phyloP scores from a whole-genome alignment of 2,888 invertebrate species.

The Scotopteryx bipunctaria region DNA sequence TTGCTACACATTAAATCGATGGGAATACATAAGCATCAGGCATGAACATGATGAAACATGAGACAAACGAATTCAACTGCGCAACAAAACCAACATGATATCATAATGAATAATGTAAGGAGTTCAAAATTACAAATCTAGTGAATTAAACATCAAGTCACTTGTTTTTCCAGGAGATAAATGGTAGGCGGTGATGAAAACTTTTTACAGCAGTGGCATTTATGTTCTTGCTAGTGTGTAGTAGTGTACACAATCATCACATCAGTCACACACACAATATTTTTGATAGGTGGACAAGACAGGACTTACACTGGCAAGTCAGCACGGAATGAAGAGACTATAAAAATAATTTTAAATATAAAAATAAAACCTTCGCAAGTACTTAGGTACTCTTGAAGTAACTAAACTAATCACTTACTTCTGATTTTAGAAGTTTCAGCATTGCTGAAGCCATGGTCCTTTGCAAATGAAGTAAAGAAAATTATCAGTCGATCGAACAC shows the following conservation, averaged over 20 bases:
- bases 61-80: constrained; percentile 45
- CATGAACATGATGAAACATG: constrained; percentile 48
- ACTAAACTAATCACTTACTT: constrained; percentile 61
- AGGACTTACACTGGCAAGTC: too few relatives aligned
- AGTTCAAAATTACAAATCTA: constrained; percentile 61
- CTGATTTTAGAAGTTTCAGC: constrained; percentile 72
- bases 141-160: constrained; percentile 55
- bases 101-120: constrained; percentile 59
- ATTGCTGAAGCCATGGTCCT: constrained; percentile 67
- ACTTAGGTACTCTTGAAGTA: too few relatives aligned
- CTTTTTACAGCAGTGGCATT: background rate
- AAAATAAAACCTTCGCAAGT: too few relatives aligned
- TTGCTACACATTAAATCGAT: too few relatives aligned
- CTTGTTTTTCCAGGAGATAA: constrained; percentile 41
- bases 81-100: constrained; percentile 45
- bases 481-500: constrained; percentile 26
- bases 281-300: too few relatives aligned
- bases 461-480: constrained; percentile 24
- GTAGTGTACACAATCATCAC: too few relatives aligned
- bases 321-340: too few relatives aligned
- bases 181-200: background rate
- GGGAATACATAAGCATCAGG: constrained; percentile 42
- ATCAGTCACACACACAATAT: too few relatives aligned
- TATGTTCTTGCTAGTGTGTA: background rate
- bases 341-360: too few relatives aligned